A percentile compares a stretch with the other conserved stretches of the same genome.
Conservation (phyloP, 2,113 vertebrate species). For the Aspiorhynchus laticeps region DNA sequence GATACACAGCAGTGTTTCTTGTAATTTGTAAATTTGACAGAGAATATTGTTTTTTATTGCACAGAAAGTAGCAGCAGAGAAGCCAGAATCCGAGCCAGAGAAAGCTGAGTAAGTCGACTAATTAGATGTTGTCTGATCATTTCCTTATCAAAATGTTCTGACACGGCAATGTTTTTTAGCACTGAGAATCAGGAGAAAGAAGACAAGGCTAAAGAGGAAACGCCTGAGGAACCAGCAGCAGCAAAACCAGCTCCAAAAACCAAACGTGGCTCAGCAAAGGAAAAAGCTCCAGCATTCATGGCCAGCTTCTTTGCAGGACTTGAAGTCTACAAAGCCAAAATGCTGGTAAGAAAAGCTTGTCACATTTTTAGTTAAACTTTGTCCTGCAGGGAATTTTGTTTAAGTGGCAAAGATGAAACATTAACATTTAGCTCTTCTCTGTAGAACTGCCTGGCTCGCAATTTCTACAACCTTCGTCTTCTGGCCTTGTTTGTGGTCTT, state of each 20-base stretch:
- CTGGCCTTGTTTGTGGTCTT: slow-evolving; percentile 96
- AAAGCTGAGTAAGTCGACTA: slow-evolving; percentile 91
- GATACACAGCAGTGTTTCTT: too few species aligned
- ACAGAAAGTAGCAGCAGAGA: slow-evolving; percentile 77
- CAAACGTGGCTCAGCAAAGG: slow-evolving; percentile 78
- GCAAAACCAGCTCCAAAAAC: slow-evolving; percentile 78
- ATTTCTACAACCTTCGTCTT: slow-evolving; percentile 97
- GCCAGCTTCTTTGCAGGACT: slow-evolving; percentile 87
- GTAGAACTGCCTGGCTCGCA: slow-evolving; percentile 95
- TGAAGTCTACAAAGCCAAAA: slow-evolving; percentile 88
- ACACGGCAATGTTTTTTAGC: slow-evolving; percentile 68
- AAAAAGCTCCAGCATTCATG: slow-evolving; percentile 87
- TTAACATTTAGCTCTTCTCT: slow-evolving; percentile 38
- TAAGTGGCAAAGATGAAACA: neutral
- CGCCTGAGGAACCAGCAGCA: slow-evolving; percentile 72
- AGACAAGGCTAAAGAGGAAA: slow-evolving; percentile 84
- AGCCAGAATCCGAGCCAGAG: slow-evolving; percentile 83
- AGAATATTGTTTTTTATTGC: slow-evolving; percentile 46
- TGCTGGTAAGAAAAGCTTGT: slow-evolving; percentile 78
- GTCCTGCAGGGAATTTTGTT: neutral
- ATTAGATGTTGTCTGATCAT: neutral
- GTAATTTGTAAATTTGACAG: neutral
- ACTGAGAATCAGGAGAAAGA: slow-evolving; percentile 93
- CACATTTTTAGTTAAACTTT: neutral
- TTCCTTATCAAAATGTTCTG: neutral